A percentile compares a stretch with the other conserved stretches of the same genome.
These are phyloP conservation scores for Psophia crepitans DNA, from an alignment of 2,113 vertebrate species.

Conservation along the genomic window DNA sequence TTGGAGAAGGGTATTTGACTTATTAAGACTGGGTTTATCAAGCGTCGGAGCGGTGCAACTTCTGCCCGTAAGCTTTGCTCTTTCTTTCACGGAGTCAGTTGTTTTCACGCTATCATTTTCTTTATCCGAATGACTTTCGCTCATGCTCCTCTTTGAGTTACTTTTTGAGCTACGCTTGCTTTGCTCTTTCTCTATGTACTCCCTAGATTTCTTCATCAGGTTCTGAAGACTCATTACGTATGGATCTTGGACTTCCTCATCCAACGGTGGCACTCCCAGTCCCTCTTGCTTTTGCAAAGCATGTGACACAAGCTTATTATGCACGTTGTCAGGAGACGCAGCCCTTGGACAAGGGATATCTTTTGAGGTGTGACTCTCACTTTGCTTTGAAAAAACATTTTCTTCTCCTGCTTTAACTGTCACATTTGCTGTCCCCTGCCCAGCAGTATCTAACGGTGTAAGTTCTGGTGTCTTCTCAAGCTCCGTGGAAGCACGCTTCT, in stretches of 20 bases:
- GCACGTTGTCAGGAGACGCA: not conserved
- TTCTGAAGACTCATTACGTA: conserved; percentile 84
- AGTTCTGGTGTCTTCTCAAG: conserved; percentile 36
- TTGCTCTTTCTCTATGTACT: conserved; percentile 85
- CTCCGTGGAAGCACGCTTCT: not conserved
- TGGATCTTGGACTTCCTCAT: conserved; percentile 68
- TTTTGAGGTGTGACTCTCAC: not conserved
- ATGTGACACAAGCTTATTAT: not conserved
- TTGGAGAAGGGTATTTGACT: conserved; percentile 73
- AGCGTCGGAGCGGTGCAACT: conserved; percentile 48
- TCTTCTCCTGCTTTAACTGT: not conserved
- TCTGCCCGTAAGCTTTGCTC: conserved; percentile 56
- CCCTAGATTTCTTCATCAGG: conserved; percentile 87
- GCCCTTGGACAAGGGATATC: not conserved
- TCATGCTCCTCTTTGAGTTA: conserved; percentile 26
- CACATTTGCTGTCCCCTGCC: not conserved
- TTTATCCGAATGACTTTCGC: conserved; percentile 78
- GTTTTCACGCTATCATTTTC: conserved; percentile 74
- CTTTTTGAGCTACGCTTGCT: conserved; percentile 68
- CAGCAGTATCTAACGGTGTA: not conserved
- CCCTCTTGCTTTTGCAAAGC: conserved; percentile 23
- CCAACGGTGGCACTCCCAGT: not conserved
- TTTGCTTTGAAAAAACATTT: not conserved
- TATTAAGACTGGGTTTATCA: conserved; percentile 74
- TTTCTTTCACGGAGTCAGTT: conserved; percentile 60